phyloP scores from a whole-genome alignment of 2,113 vertebrate genomes.

The Numenius arquata region DNA sequence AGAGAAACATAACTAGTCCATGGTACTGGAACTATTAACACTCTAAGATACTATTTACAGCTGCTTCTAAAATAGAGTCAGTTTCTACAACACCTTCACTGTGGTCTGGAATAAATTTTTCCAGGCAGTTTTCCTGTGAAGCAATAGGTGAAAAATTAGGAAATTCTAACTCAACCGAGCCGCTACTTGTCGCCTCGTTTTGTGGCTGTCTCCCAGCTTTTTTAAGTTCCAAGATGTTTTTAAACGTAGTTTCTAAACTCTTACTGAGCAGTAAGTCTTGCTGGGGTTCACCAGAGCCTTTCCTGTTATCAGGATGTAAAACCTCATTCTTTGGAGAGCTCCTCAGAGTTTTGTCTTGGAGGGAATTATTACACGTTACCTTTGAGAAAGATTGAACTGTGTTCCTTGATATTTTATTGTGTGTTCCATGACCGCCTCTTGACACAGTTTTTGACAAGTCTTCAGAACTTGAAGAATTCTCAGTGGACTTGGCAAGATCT shows the following conservation, averaged over 20 bases:
- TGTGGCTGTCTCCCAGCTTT: slow-evolving; percentile 78
- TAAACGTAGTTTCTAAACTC: slow-evolving; percentile 84
- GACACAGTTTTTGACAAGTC: slow-evolving; percentile 63
- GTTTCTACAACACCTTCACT: slow-evolving; percentile 84
- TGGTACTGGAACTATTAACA: slow-evolving; percentile 83
- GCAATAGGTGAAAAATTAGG: slow-evolving; percentile 77
- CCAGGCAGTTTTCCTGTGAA: slow-evolving; percentile 79
- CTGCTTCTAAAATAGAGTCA: slow-evolving; percentile 97
- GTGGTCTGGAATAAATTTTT: slow-evolving; percentile 82
- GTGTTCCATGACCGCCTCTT: slow-evolving; percentile 51
- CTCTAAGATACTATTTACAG: slow-evolving; percentile 99
- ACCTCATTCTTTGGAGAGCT: slow-evolving; percentile 77
- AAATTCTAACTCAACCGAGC: slow-evolving; percentile 75
- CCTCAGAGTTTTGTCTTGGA: slow-evolving; percentile 73
- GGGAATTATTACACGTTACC: slow-evolving; percentile 68
- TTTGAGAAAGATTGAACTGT: slow-evolving; percentile 62
- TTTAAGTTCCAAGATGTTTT: slow-evolving; percentile 87
- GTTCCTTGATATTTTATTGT: slow-evolving; percentile 63
- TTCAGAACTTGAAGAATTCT: slow-evolving; percentile 66
- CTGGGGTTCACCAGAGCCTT: slow-evolving; percentile 69
- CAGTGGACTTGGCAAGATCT: slow-evolving; percentile 52
- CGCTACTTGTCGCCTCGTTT: slow-evolving; percentile 61
- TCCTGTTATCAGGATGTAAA: slow-evolving; percentile 71
- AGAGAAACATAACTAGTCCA: slow-evolving; percentile 71
- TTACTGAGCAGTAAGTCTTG: slow-evolving; percentile 73